These are phyloP conservation scores for Aplodontia rufa DNA, from an alignment of 2,113 vertebrate genomes.

Conservation along the genomic window DNA sequence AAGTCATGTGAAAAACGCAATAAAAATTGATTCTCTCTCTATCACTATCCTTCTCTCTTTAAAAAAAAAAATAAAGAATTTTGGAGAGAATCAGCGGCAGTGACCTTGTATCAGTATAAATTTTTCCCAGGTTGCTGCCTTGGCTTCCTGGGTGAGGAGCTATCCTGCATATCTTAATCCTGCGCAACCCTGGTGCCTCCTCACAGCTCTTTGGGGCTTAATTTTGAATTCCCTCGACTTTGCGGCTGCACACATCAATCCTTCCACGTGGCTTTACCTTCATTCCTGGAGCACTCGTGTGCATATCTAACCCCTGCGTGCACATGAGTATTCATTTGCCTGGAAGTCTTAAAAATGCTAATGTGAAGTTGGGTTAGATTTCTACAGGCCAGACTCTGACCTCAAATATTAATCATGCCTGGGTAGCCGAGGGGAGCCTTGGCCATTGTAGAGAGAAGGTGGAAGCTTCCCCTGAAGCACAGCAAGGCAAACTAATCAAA, in stretches of 20 bases:
- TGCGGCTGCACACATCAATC: constrained; percentile 59
- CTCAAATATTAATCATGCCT: constrained; percentile 63
- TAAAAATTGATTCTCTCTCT: too few relatives aligned
- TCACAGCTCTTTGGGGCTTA: neutral
- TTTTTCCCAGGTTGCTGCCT: neutral
- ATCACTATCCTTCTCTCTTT: too few relatives aligned
- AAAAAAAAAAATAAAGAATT: too few relatives aligned
- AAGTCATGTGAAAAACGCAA: too few relatives aligned
- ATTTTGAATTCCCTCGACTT: constrained; percentile 63
- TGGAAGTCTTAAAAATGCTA: constrained; percentile 68
- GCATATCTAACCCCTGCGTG: constrained; percentile 34
- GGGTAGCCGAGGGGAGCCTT: neutral
- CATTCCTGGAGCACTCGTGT: constrained; percentile 27
- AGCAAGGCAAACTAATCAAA: constrained; percentile 4
- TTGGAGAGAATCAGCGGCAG: constrained; percentile 22
- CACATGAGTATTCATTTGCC: constrained; percentile 68
- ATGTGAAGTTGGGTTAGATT: constrained; percentile 59
- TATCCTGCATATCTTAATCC: constrained; percentile 53
- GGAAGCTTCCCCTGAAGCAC: neutral
- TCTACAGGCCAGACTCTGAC: constrained; percentile 51
- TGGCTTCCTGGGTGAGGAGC: neutral
- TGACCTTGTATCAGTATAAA: neutral
- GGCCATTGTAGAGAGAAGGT: neutral
- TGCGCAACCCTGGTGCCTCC: neutral
- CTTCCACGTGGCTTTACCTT: neutral